These are phyloP conservation scores for Trogon surrucura DNA, from an alignment of 2,113 vertebrate genomes.

Conservation along the genomic window DNA sequence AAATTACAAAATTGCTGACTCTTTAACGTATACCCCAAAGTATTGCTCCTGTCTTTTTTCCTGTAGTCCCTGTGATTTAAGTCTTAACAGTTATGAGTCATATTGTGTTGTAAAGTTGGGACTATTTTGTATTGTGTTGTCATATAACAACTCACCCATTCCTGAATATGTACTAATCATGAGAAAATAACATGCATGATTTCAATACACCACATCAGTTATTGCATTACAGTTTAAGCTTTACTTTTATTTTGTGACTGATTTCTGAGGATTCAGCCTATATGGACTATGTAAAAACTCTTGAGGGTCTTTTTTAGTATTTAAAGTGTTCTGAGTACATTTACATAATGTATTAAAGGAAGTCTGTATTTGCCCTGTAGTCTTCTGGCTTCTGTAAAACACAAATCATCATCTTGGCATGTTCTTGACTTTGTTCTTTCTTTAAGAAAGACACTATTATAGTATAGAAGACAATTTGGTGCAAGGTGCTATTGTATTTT, in stretches of 20 bases:
- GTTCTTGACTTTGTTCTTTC: neutral
- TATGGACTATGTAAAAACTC: neutral
- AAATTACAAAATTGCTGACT: neutral
- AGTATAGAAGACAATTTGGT: neutral
- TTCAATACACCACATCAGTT: neutral
- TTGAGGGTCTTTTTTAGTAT: neutral
- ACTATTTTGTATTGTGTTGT: neutral
- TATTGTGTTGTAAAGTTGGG: neutral
- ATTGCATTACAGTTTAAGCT: neutral
- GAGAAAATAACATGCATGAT: neutral
- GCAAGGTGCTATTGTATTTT: neutral
- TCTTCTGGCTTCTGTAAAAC: neutral
- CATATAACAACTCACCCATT: neutral
- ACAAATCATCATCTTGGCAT: neutral
- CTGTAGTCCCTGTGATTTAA: neutral
- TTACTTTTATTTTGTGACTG: neutral
- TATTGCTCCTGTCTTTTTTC: neutral
- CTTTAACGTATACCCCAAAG: neutral
- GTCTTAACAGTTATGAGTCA: neutral
- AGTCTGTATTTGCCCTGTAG: neutral
- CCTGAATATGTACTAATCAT: neutral
- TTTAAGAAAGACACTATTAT: neutral
- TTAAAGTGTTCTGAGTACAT: neutral
- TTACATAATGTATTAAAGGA: neutral
- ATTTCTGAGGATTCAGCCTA: neutral